phyloP scores from a whole-genome alignment of 2,113 vertebrate genomes.

The Eulemur rufifrons region DNA sequence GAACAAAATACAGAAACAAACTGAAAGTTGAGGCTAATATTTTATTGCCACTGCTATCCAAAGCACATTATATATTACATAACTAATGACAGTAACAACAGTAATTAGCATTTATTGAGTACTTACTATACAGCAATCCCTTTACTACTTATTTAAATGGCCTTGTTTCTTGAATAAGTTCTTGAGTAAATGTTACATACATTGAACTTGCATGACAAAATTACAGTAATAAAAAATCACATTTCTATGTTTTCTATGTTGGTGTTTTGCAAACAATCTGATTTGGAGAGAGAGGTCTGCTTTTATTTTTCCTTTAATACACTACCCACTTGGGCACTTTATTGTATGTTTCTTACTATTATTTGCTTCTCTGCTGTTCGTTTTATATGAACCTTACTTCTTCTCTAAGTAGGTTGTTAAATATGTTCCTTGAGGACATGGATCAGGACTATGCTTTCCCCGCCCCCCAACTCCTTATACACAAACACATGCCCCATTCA shows the following conservation, averaged over 20 bases:
- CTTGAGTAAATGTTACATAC: slow-evolving; percentile 31
- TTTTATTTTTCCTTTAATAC: not conserved
- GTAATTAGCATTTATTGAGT: not conserved
- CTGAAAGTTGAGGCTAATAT: not conserved
- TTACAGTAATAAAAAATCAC: not conserved
- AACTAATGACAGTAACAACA: not conserved
- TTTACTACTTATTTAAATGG: not conserved
- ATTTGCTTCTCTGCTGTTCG: not conserved
- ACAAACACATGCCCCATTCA: not conserved
- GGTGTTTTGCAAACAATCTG: not conserved
- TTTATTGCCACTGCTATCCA: not conserved
- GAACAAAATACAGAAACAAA: slow-evolving; percentile 14
- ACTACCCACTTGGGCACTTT: not conserved
- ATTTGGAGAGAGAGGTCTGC: not conserved
- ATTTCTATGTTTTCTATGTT: not conserved
- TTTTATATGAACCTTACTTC: not conserved
- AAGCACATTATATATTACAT: not conserved
- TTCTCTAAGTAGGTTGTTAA: not conserved
- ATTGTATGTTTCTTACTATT: not conserved
- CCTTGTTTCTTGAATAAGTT: slow-evolving; percentile 19
- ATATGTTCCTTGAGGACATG: not conserved
- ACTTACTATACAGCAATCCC: not conserved
- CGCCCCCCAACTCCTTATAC: not conserved
- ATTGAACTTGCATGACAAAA: slow-evolving; percentile 29
- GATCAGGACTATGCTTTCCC: not conserved